Percentiles rank a stretch among this genome's conserved stretches.
Evolutionary conservation across 2,113 vertebrate genomes (phyloP).

Genomic region (Progne subis): DNA sequence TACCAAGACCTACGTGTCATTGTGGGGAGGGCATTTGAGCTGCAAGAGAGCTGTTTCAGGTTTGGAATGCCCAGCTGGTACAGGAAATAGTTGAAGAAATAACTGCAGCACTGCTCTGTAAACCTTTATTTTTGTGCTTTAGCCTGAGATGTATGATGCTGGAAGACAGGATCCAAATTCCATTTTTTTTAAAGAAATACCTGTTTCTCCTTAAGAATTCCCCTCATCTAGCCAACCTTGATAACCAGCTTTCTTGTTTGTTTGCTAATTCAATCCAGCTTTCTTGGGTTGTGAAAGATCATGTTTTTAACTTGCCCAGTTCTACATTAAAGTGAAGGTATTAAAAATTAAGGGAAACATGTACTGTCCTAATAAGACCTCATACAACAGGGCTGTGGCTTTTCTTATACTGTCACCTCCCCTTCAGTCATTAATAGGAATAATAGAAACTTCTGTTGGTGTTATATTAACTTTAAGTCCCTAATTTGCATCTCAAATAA

Average conservation of each 20-base stretch:
- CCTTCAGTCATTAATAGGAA: conserved; percentile 23
- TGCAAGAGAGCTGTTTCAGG: background rate
- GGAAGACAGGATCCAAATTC: background rate
- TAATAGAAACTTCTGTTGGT: conserved; percentile 54
- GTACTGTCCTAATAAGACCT: background rate
- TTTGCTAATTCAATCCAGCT: background rate
- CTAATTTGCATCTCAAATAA: conserved; percentile 58
- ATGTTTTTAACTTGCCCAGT: background rate
- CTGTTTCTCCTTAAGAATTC: background rate
- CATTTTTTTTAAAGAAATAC: background rate
- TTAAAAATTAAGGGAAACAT: background rate
- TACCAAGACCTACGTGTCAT: background rate
- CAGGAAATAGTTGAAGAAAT: background rate
- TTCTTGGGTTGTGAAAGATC: background rate
- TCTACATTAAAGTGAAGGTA: background rate
- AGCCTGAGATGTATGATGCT: background rate
- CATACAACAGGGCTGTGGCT: background rate
- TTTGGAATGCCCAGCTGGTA: background rate
- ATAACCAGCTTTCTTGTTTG: background rate
- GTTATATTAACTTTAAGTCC: conserved; percentile 54
- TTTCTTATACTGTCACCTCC: background rate
- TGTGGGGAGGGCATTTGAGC: background rate
- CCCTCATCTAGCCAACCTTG: accelerated
- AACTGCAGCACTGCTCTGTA: background rate
- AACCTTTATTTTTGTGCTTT: background rate